These are phyloP conservation scores for Iphiclides podalirius DNA, from an alignment of 2,888 invertebrate genomes.

Conservation along the genomic window DNA sequence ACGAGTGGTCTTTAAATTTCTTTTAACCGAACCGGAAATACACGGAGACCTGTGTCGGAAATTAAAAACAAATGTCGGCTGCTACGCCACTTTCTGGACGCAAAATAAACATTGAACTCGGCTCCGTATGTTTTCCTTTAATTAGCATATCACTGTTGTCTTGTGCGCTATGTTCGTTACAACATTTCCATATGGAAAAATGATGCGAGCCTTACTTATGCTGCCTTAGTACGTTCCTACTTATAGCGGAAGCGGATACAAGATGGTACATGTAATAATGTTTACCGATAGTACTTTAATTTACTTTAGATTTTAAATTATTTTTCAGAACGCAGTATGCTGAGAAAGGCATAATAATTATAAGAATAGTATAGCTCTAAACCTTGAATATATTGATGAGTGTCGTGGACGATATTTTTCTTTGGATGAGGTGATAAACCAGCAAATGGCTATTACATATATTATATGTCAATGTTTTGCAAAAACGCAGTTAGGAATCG, in stretches of 20 bases:
- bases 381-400: no score
- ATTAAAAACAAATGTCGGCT: slow-evolving; percentile 44
- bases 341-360: no score
- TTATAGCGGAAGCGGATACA: slow-evolving; percentile 2
- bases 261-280: no score
- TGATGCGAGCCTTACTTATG: slow-evolving; percentile 63
- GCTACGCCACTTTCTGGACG: slow-evolving; percentile 53
- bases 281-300: no score
- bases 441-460: no score
- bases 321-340: no score
- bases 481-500: no score
- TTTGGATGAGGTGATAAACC: no score
- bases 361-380: no score
- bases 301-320: no score
- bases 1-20: slow-evolving; percentile 1
- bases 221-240: slow-evolving; percentile 31
- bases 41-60: slow-evolving; percentile 23
- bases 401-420: no score
- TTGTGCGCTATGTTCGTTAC: slow-evolving; percentile 66
- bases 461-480: no score
- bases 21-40: slow-evolving; percentile 6
- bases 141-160: slow-evolving; percentile 78
- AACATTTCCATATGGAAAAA: slow-evolving; percentile 80
- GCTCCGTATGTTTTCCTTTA: slow-evolving; percentile 74
- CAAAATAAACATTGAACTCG: slow-evolving; percentile 66